Conservation (phyloP, 2,113 vertebrate genomes). For the Sterrhoptilus dennistouni region DNA sequence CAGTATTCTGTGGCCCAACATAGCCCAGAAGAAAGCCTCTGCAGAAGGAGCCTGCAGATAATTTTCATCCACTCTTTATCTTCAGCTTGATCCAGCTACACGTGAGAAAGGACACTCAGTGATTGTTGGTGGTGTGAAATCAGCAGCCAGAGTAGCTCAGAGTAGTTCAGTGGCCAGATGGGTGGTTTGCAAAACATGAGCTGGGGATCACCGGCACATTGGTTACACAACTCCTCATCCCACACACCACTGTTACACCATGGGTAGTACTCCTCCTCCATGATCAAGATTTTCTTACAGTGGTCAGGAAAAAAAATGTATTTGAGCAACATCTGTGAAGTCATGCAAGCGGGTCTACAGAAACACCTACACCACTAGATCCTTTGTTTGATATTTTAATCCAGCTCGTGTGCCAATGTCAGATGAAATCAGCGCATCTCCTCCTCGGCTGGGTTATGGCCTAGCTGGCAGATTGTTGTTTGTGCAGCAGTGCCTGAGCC, state of each 20-base stretch:
- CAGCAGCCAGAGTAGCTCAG: neutral
- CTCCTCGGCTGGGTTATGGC: neutral
- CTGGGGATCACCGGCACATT: neutral
- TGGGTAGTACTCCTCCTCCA: neutral
- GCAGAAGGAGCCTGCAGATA: neutral
- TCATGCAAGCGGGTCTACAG: neutral
- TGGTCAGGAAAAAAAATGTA: neutral
- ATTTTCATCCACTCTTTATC: neutral
- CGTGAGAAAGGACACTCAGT: neutral
- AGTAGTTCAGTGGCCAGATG: neutral
- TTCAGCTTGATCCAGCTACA: neutral
- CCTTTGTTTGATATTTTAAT: slow-evolving; percentile 17
- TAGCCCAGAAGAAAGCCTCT: neutral
- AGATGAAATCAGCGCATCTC: slow-evolving; percentile 27
- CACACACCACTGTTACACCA: neutral
- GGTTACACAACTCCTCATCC: neutral
- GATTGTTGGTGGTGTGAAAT: neutral
- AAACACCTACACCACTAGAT: neutral
- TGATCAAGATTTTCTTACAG: neutral
- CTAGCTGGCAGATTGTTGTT: neutral
- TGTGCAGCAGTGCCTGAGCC: neutral
- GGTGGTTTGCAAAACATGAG: neutral
- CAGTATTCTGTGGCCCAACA: neutral
- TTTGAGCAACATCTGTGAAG: neutral
- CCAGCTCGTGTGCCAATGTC: neutral